These are phyloP conservation scores for Parnassius apollo DNA, from an alignment of 2,888 invertebrate species.

Conservation along the genomic window DNA sequence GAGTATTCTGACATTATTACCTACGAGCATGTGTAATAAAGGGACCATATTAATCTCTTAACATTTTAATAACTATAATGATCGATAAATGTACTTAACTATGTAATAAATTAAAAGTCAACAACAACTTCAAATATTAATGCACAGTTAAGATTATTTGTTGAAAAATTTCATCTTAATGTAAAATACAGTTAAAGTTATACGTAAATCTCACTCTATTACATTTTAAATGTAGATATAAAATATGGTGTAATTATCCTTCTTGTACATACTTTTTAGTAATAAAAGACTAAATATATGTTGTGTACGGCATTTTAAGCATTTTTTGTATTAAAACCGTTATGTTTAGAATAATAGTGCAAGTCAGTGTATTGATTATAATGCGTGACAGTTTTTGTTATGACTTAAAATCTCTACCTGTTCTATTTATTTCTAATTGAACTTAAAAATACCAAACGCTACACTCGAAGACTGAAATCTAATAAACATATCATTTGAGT, in stretches of 20 bases:
- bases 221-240: too few relatives aligned
- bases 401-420: too few relatives aligned
- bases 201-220: neutral
- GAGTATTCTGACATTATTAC: neutral
- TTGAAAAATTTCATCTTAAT: constrained; percentile 26
- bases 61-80: constrained; percentile 6
- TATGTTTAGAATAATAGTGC: neutral
- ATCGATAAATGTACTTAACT: neutral
- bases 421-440: too few relatives aligned
- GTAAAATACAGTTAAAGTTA: constrained; percentile 6
- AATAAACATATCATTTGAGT: constrained; percentile 61
- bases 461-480: constrained; percentile 63
- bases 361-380: constrained; percentile 1
- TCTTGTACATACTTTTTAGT: too few relatives aligned
- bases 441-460: constrained; percentile 37
- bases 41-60: constrained; percentile 30
- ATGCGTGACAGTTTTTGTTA: constrained; percentile 1
- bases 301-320: too few relatives aligned
- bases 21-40: constrained; percentile 25
- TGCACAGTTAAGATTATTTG: constrained; percentile 20
- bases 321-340: too few relatives aligned
- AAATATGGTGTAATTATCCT: too few relatives aligned
- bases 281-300: too few relatives aligned
- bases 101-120: constrained; percentile 1
- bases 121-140: constrained; percentile 5